Base-by-base conservation (phyloP, 2,888 invertebrate species). In the Pemphredon lugubris region DNA sequence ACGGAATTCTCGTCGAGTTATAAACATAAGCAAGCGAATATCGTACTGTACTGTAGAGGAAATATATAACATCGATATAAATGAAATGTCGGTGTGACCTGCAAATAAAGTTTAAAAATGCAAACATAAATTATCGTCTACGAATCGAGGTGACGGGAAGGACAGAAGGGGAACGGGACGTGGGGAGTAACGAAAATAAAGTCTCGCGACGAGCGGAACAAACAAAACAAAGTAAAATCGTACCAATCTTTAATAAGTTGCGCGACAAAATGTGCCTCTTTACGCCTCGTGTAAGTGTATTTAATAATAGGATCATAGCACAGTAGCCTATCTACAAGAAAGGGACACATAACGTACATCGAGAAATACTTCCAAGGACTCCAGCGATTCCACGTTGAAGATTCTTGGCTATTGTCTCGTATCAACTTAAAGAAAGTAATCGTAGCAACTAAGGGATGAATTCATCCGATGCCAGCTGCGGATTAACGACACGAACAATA, bases 151-250 rank as follows among this genome's bases (percentile, higher is more conserved):
- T 1, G 11, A 32, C 5, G 16, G n/a, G 9, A 13, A 39, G 48
- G 34, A 16, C 9, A n/a, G 23, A 16, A 5, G 6, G 5, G 16
- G 18, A 37, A 16, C 20, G 51, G 53, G 51, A 44, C 37, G 1
- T 11, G 14, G 7, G 7, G n/a, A 2, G 7, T 11, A 11, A 68
- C 26, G 18, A 66, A 60, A 59, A 54, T 30, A 63, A 54, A 60
- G 26, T 50, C 9, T 39, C 20, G 11, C 20, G n/a, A 44, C 20
- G 20, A 26, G 26, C 3, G 20, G 54, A 59, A 39, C 23, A 51
- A 68, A 64, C 32, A 70, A 86, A 85, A 83, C 83, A 87, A 89
- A 40, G 87, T 89, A 78, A 86, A 84, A 83, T 84, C 80, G 81
- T 84, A 82, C 76, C 82, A 84, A 77, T 83, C 75, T 81, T 83